phyloP scores from a whole-genome alignment of 2,888 invertebrate species.

The Cyaniris semiargus region DNA sequence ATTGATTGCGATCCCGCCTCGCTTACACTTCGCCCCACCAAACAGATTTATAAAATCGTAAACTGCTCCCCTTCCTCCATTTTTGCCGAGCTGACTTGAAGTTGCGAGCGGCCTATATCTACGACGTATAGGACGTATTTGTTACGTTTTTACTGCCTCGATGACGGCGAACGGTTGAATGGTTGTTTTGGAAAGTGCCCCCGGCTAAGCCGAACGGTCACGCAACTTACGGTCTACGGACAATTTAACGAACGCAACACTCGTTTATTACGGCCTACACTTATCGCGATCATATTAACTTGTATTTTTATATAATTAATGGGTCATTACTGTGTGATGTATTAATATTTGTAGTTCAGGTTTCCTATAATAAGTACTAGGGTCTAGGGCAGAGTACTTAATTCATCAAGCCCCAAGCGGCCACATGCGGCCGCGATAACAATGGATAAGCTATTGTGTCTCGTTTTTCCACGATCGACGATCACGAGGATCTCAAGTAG shows the following conservation, averaged over 20 bases:
- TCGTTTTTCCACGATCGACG: too few relatives aligned
- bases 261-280: slow-evolving; percentile 21
- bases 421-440: too few relatives aligned
- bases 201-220: slow-evolving; percentile 15
- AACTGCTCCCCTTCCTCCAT: not conserved
- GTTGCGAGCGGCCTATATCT: not conserved
- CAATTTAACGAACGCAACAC: slow-evolving; percentile 8
- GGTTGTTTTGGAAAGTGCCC: slow-evolving; percentile 16
- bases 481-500: not conserved
- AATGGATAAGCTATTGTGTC: too few relatives aligned
- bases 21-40: not conserved
- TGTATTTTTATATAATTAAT: slow-evolving; percentile 9
- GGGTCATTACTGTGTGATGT: slow-evolving; percentile 3
- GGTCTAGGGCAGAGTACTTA: too few relatives aligned
- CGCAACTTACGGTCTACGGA: slow-evolving; percentile 18
- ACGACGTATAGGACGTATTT: not conserved
- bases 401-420: too few relatives aligned
- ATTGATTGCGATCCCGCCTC: not conserved
- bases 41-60: not conserved
- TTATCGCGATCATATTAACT: slow-evolving; percentile 16
- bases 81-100: not conserved
- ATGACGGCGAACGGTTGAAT: slow-evolving; percentile 16
- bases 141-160: not conserved
- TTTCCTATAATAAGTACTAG: not conserved
- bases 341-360: not conserved